Evolutionary conservation across 2,113 vertebrate species (phyloP), one percentile per base, ranked within the genome.

Genomic region (Pipa parva): DNA sequence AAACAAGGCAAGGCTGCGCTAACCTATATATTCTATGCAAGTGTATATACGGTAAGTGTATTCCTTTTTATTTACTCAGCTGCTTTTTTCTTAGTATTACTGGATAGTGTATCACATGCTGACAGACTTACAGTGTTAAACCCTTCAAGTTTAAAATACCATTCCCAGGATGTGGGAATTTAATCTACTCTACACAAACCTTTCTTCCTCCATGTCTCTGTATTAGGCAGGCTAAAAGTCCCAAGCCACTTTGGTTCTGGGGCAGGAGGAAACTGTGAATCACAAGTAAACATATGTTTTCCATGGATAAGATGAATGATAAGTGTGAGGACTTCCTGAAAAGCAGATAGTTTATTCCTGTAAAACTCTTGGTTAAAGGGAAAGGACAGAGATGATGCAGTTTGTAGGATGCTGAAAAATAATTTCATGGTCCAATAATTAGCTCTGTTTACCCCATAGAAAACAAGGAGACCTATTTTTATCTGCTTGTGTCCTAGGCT

Each of bases 201-300:
- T 12, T 22, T 24, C 33, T 60, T 52, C 31, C 57, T 37, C 56
- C 4, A 18, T 33, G 58, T 10, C 42, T 49, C 54, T 58, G 45
- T 17, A 48, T 50, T 59, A 50, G 50, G 29, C 39, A 59, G 31
- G 24, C n/a, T 25, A 39, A 11, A 42, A 11, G 20, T 50, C 25
- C 45, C 22, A 59, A 50, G 36, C n/a, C 24, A 48, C 51, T 52
- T 24, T 5, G 24, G 29, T 49, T n/a, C 21, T 8, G 42, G 12
- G 26, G 33, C n/a, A 36, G 54, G 22, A 68, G 46, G 65, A 69
- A 69, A 33, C 57, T 24, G 33, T 42, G 65, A 69, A 69, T 69
- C 65, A 51, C 65, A 60, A 69, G 48, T 22, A 52, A 60, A 42
- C 56, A 69, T 31, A 51, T 60, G 57, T 69, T 59, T 60, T 60